Evolutionary conservation across 2,113 vertebrate genomes (phyloP), one percentile per base, ranked within the genome.

Genomic region (Sapayoa aenigma): DNA sequence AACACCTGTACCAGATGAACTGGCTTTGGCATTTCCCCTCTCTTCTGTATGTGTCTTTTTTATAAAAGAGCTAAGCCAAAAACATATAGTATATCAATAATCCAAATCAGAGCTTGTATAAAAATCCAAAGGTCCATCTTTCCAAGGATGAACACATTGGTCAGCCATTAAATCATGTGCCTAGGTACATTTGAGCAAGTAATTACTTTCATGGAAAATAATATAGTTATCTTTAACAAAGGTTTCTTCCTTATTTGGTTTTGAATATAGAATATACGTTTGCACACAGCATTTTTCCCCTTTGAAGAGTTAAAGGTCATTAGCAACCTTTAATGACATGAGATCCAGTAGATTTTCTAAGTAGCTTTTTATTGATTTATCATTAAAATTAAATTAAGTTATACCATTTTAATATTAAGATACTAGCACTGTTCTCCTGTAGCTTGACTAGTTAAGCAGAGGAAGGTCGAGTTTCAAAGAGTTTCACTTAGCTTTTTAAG

Each of bases 21-120:
- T 65, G 16, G 2, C 19, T 60, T 65, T 7, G 6, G 3, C 30
- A 39, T 84, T 60, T 69, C n/a, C 23, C 65, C 22, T 69, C 33
- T 55, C 14, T 52, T n/a, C 10, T 19, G 0, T 6, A 31, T 1
- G 0, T 3, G 1, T 20, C 13, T 8, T 37, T 35, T 18, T 63
- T 24, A 41, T 55, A 55, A 11, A 21, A 49, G 17, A 76, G 7
- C 9, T 67, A 72, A 87, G 30, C 7, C 4, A 44, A 62, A 80
- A 73, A 0, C 8, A 3, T 20, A 35, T 11, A 76, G 21, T 28
- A 3, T 24, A 49, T 20, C 37, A 35, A 6, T 24, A 77, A 87
- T 23, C 5, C 21, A 90, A 58, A 53, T 33, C 5, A 37, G 11
- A 83, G 37, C 23, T 69, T 46, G 13, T 49, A 23, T 6, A 27